Base-by-base conservation (phyloP, 1,140 invertebrate species). In the Bursaphelenchus mucronatus region DNA sequence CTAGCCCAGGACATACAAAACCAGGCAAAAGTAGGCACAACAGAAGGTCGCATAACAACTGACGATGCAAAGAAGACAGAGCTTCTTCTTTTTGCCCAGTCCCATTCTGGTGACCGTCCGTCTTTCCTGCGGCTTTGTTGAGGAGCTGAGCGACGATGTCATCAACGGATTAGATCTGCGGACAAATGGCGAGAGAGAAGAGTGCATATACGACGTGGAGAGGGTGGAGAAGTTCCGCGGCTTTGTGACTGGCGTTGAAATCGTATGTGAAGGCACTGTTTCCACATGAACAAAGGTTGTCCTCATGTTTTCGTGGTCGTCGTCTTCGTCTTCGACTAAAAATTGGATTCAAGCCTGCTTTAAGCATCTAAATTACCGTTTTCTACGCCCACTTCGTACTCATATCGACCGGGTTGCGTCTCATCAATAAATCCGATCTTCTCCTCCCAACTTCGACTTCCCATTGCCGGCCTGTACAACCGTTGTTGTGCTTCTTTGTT, bases 81-180 rank as follows among this genome's bases (percentile, higher is more conserved):
- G 43, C 30, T 40, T 57, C 46, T 57, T 57, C 55, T 57, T 57
- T 57, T 40, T 57, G 19, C 55, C 55, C 43, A 57, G 43, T 41
- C 40, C 46, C 17, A 57, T 40, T 57, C 19, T 44, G 5, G 55
- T 57, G 19, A 57, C 19, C 46, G 19, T 19, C 19, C 55, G 30
- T 8, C 39, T 39, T 30, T 21, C 46, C 17, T 40, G 39, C 19
- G 55, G 44, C 3, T 30, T 30, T 30, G 30, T 30, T 30, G 30
- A 30, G 30, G 30, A 30, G 30, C 30, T 30, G 2, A 30, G 1
- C 30, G 30, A 30, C 30, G 30, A 30, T 5, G 30, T 30, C 30
- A 30, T 30, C 30, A 30, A 30, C 30, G 30, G 30, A 5, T 30
- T 30, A 5, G 30, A 30, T 30, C 30, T 30, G 30, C 30, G 30